A percentile compares a stretch with the other conserved stretches of the same genome.
phyloP scores from a whole-genome alignment of 2,797 vertebrate species.

The Syngnathus acus region DNA sequence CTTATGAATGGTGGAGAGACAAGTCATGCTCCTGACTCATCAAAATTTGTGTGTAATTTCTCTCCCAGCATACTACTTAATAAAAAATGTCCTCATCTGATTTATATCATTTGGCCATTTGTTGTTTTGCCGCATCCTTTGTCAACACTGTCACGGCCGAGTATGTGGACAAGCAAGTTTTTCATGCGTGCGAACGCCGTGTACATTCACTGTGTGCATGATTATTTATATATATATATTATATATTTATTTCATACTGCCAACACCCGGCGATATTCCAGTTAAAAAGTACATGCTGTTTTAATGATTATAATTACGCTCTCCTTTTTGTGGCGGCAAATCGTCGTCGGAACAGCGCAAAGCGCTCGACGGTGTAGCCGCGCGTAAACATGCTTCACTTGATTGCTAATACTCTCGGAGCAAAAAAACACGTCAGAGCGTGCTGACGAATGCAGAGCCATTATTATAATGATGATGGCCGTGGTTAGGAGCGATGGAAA shows the following conservation, averaged over 20 bases:
- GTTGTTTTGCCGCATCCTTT: not conserved
- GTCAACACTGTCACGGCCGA: not conserved
- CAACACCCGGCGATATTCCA: not conserved
- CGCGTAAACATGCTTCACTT: not conserved
- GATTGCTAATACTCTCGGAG: not conserved
- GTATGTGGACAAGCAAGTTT: not conserved
- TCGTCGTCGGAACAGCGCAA: not conserved
- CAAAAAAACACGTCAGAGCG: not conserved
- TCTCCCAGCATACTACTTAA: too few relatives aligned
- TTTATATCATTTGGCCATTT: not conserved
- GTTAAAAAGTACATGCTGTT: not conserved
- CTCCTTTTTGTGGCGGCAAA: not conserved
- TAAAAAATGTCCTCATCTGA: too few relatives aligned
- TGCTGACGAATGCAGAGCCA: constrained; percentile 1
- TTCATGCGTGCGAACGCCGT: not conserved
- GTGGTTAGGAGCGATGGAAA: not conserved
- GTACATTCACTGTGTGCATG: too few relatives aligned
- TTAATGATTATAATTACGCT: not conserved
- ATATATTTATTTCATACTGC: not conserved
- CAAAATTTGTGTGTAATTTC: not conserved
- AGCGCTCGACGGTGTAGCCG: not conserved
- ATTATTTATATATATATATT: too few relatives aligned
- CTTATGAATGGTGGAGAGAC: constrained; percentile 13
- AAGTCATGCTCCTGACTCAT: constrained; percentile 1
- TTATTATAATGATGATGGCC: not conserved